Base-by-base conservation (phyloP, 2,113 vertebrate species). In the Pycnonotus jocosus region DNA sequence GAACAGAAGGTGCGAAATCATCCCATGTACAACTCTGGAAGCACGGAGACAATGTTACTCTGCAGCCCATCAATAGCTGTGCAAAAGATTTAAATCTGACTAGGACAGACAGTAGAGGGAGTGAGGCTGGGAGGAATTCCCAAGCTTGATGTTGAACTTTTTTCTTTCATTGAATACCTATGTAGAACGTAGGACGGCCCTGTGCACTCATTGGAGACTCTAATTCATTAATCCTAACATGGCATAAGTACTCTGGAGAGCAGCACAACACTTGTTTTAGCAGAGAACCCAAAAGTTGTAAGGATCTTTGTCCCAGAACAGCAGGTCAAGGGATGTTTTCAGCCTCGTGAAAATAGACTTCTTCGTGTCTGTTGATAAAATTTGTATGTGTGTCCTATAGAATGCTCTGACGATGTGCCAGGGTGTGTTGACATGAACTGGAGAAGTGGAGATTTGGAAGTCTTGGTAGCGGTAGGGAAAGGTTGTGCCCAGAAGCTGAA, bases 341-440 rank as follows among this genome's bases (percentile, higher is more conserved):
- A 64, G 12, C 8, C 12, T 87, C 20, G 57, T 48, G 22, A 4
- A 15, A 4, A 1, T 25, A 15, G 50, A n/a, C 10, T 69, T 72
- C 4, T 37, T 78, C 4, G 13, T 56, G 5, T 87, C 10, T 48
- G 4, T 74, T 89, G 20, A 15, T 54, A 20, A 28, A 61, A 16
- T 57, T 47, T 61, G 5, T 30, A 4, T n/a, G 3, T 53, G 10
- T 9, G 0, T 85, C 6, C 18, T 25, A 1, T 8, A 23, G 25
- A 82, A 19, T 10, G 12, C 44, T 87, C 57, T 45, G 15, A 53
- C 53, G 60, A 51, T 44, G 38, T 76, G 27, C 4, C 31, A 15
- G 6, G 6, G 1, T 61, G 3, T 6, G 2, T 25, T 60, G 21
- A 37, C 0, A 0, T 25, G 24, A 81, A 12, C 37, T 40, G 48